A percentile compares a stretch with the other conserved stretches of the same genome.
phyloP scores from a whole-genome alignment of 1,140 invertebrate species.

The Brachionus rotundiformis region DNA sequence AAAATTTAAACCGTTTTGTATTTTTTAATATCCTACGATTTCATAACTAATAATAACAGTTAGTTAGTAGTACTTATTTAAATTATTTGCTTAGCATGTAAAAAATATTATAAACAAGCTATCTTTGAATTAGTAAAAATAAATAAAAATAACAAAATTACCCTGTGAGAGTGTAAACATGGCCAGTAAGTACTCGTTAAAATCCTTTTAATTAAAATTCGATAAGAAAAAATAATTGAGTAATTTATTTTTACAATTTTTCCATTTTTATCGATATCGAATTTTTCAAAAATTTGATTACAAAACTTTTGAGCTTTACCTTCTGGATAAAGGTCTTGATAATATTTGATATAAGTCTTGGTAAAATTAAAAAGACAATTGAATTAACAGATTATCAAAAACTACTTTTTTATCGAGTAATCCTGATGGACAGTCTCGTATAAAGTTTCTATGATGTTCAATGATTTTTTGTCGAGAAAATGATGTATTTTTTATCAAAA shows the following conservation, averaged over 20 bases:
- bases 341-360: not conserved
- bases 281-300: slow-evolving; percentile 38
- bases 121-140: too few species aligned
- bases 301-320: slow-evolving; percentile 4
- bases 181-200: slow-evolving; percentile 47
- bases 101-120: too few species aligned
- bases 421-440: slow-evolving; percentile 20
- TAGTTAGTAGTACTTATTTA: too few species aligned
- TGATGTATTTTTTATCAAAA: not conserved
- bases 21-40: too few species aligned
- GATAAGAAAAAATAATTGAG: not conserved
- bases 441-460: slow-evolving; percentile 12
- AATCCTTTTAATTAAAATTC: slow-evolving; percentile 8
- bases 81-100: too few species aligned
- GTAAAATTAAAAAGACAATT: not conserved
- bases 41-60: too few species aligned
- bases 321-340: slow-evolving; percentile 44
- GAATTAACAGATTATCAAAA: not conserved
- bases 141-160: not conserved
- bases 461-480: not conserved
- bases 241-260: slow-evolving; percentile 19
- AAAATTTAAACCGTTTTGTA: too few species aligned
- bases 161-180: slow-evolving; percentile 12
- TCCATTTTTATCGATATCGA: slow-evolving; percentile 45
- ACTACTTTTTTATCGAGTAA: slow-evolving; percentile 22